Percentiles rank a stretch among this genome's conserved stretches.
These are phyloP conservation scores for Beris chalybata DNA, from an alignment of 2,888 invertebrate species.

Conservation along the genomic window DNA sequence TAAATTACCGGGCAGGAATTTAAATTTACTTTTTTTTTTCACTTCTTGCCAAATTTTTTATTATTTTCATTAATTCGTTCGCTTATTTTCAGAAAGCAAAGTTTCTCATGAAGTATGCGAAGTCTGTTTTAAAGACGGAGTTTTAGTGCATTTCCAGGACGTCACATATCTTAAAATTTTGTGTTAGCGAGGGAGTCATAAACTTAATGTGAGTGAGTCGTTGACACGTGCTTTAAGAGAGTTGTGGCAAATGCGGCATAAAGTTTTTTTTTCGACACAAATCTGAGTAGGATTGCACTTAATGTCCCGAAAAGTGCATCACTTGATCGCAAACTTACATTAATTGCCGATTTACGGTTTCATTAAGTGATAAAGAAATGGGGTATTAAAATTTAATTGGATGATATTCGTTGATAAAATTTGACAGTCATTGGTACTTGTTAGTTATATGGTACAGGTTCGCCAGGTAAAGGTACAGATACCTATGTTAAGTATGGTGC, in stretches of 20 bases:
- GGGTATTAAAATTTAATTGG: constrained; percentile 31
- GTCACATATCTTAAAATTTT: too few relatives aligned
- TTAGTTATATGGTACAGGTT: not conserved
- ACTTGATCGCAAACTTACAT: constrained; percentile 23
- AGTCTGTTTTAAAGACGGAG: not conserved
- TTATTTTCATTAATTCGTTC: constrained; percentile 23
- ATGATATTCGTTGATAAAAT: constrained; percentile 15
- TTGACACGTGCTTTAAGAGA: constrained; percentile 32
- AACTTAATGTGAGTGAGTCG: constrained; percentile 20
- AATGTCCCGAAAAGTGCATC: constrained; percentile 25
- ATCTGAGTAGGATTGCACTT: constrained; percentile 14
- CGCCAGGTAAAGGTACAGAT: not conserved
- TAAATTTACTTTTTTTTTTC: not conserved
- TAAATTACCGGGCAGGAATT: constrained; percentile 14
- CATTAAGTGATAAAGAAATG: constrained; percentile 32
- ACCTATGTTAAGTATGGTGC: not conserved
- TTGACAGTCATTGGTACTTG: constrained; percentile 22
- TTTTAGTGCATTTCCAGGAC: constrained; percentile 7
- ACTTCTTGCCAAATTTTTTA: constrained; percentile 18
- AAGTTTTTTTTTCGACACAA: constrained; percentile 15
- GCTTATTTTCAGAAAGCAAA: constrained; percentile 1
- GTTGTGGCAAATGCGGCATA: not conserved
- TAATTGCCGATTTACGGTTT: constrained; percentile 32
- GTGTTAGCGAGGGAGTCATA: not conserved
- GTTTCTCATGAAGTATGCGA: constrained; percentile 1